phyloP scores from a whole-genome alignment of 1,140 invertebrate species.

The Apolygus lucorum region DNA sequence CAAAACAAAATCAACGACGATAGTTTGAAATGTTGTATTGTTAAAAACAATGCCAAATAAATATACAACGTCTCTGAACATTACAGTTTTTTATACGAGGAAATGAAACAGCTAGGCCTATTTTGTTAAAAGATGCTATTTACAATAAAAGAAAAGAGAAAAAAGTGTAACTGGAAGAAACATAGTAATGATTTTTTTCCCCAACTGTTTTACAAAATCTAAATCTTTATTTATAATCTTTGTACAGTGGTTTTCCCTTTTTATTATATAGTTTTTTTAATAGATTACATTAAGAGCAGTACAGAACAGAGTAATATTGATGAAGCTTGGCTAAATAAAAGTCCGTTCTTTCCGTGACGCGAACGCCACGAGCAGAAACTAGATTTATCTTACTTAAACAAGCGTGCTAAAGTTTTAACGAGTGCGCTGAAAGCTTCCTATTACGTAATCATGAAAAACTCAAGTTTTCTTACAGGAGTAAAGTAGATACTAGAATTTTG shows the following conservation, averaged over 20 bases:
- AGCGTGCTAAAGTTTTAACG: slow-evolving; percentile 14
- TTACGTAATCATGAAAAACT: slow-evolving; percentile 20
- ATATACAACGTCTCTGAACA: slow-evolving; percentile 23
- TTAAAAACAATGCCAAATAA: slow-evolving; percentile 27
- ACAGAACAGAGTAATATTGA: slow-evolving; percentile 17
- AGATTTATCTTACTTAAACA: not conserved
- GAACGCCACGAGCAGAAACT: not conserved
- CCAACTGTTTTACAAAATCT: slow-evolving; percentile 24
- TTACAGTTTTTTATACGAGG: slow-evolving; percentile 17
- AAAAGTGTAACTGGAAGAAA: slow-evolving; percentile 15
- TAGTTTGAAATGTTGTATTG: slow-evolving; percentile 27
- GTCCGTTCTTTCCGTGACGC: too few relatives aligned
- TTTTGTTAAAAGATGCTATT: slow-evolving; percentile 19
- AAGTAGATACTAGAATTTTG: slow-evolving; percentile 6
- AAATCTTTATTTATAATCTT: slow-evolving; percentile 25
- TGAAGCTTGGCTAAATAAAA: slow-evolving; percentile 27
- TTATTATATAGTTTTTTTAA: not conserved
- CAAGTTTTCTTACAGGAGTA: not conserved
- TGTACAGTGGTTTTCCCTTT: slow-evolving; percentile 15
- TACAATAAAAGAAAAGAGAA: slow-evolving; percentile 17
- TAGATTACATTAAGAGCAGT: slow-evolving; percentile 22
- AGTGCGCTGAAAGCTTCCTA: slow-evolving; percentile 14
- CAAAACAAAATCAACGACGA: not conserved
- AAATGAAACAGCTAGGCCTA: slow-evolving; percentile 26
- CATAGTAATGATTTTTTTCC: slow-evolving; percentile 13